A percentile compares a stretch with the other conserved stretches of the same genome.
Evolutionary conservation across 1,140 invertebrate genomes (phyloP).

Genomic region (Semibalanus balanoides): DNA sequence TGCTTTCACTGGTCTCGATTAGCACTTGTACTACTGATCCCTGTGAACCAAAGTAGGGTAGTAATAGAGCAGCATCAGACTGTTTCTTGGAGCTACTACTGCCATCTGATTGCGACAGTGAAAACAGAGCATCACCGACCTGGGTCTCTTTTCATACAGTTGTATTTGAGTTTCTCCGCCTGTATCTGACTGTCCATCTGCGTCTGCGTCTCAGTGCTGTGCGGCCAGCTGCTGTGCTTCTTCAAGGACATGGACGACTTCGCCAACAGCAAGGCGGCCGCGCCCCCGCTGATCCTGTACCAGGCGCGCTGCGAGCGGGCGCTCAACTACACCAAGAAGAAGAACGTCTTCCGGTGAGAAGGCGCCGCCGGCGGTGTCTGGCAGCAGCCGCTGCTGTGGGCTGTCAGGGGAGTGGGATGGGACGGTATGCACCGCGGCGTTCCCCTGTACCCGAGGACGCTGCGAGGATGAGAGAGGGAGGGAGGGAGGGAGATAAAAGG

Average conservation of each 20-base stretch:
- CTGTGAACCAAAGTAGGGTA: too few relatives aligned
- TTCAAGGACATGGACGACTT: conserved; percentile 93
- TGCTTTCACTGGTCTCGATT: too few relatives aligned
- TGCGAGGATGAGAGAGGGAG: too few relatives aligned
- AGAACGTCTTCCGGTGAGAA: conserved; percentile 62
- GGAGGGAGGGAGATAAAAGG: too few relatives aligned
- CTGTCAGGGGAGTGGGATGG: too few relatives aligned
- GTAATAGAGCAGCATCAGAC: too few relatives aligned
- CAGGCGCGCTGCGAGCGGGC: conserved; percentile 70
- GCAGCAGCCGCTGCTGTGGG: too few relatives aligned
- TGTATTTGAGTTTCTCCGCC: conserved; percentile 9
- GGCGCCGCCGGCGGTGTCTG: too few relatives aligned
- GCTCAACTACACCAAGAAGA: conserved; percentile 86
- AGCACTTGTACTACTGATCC: too few relatives aligned
- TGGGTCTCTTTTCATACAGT: conserved; percentile 2
- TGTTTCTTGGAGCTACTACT: too few relatives aligned
- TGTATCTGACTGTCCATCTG: conserved; percentile 6
- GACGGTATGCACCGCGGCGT: too few relatives aligned
- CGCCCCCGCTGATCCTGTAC: conserved; percentile 76
- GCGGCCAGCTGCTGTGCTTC: conserved; percentile 92
- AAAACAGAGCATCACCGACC: conserved; percentile 4
- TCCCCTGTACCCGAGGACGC: too few relatives aligned
- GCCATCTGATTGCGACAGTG: background rate
- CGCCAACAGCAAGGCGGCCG: conserved; percentile 59
- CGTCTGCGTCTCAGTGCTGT: conserved; percentile 52